Base-by-base conservation (phyloP, 2,797 vertebrate genomes). In the Periophthalmus magnuspinnatus region DNA sequence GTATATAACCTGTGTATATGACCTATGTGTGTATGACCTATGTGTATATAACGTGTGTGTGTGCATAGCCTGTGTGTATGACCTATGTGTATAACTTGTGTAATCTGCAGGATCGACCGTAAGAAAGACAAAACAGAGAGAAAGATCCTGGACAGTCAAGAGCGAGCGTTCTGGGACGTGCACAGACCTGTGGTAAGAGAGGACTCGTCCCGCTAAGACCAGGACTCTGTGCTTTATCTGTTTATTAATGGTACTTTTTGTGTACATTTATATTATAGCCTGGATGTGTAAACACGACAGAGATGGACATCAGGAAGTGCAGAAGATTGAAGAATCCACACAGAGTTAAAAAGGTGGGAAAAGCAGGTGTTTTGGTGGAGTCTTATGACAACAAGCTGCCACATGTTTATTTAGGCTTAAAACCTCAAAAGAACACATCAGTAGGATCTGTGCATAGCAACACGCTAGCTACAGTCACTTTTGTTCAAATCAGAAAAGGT, bases 231-330 rank as follows among this genome's bases (percentile, higher is more conserved):
- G 4, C 41, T 45, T 45, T 45, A 14, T 45, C 55, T 41, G 57
- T 33, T 61, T 22, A 59, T 48, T 13, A 17, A 1, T 64, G 6
- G 50, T 1, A 5, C 34, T 5, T 21, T 45, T 41, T 38, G n/a
- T 47, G 6, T 69, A 24, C 3, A 14, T 50, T 52, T 5, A 0
- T 71, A 22, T 48, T 56, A 69, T 86, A 99, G 98, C 98, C 97
- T 19, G 97, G 98, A 73, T 99, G 98, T 84, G 98, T 99, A 65
- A 99, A 99, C 90, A 98, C 97, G 72, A 99, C 98, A 38, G 98
- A 99, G 91, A 98, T 99, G 97, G 98, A 99, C 86, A 99, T 99
- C 90, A 94, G 97, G 87, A 99, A 99, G 88, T 99, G 97, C 59
- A 94, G 97, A 67, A 95, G 97, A 72, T 95, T 98, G 93, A 99